Evolutionary conservation across 2,888 invertebrate species (phyloP).

Genomic region (Mesochorus sp.): DNA sequence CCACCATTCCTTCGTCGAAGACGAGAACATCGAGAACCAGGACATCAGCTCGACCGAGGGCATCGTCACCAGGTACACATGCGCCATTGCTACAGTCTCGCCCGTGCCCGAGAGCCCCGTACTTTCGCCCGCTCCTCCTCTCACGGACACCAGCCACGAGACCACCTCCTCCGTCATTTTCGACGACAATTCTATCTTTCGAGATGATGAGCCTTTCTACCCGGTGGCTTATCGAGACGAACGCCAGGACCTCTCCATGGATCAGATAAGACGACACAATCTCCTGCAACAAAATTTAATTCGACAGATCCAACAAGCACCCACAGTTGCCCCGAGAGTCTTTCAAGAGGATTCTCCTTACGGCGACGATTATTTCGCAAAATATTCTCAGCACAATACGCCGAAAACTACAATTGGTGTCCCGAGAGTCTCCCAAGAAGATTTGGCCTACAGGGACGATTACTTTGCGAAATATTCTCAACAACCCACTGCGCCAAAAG

Average conservation of each 20-base stretch:
- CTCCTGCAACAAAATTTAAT: conserved; percentile 76
- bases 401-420: no score
- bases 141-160: conserved; percentile 18
- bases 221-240: conserved; percentile 3
- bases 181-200: conserved; percentile 7
- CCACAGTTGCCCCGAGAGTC: conserved; percentile 32
- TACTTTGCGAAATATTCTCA: neutral
- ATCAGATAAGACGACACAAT: conserved; percentile 78
- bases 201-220: neutral
- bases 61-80: conserved; percentile 77
- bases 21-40: conserved; percentile 77
- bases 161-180: neutral
- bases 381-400: neutral
- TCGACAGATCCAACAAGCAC: conserved; percentile 67
- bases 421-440: no score
- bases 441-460: neutral
- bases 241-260: conserved; percentile 51
- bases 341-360: conserved; percentile 49
- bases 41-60: conserved; percentile 77
- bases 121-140: conserved; percentile 17
- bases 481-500: neutral
- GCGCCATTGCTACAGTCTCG: conserved; percentile 78
- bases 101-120: conserved; percentile 68
- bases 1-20: conserved; percentile 61
- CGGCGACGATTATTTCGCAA: neutral